A percentile compares a stretch with the other conserved stretches of the same genome.
Conservation (phyloP, 1,140 invertebrate genomes). For the Aporrectodea caliginosa region DNA sequence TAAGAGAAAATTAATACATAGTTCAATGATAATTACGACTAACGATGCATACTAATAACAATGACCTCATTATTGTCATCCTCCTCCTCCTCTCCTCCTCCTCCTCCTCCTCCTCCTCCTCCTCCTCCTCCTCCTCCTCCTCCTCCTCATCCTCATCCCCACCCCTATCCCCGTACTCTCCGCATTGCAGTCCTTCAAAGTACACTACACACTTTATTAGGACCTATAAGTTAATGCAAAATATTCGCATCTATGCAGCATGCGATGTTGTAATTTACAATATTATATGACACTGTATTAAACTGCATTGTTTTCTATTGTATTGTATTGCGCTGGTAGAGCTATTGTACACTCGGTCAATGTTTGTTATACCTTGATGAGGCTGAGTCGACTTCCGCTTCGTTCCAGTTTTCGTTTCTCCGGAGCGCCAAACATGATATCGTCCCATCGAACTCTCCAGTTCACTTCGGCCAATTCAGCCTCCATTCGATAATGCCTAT, state of each 20-base stretch:
- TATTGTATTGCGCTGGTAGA: neutral
- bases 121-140: too few species aligned
- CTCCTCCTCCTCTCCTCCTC: too few species aligned
- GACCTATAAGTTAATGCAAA: neutral
- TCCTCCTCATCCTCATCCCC: too few species aligned
- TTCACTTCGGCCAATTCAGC: constrained; percentile 91
- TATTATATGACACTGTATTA: neutral
- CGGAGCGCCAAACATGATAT: constrained; percentile 57
- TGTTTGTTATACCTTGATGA: constrained; percentile 44
- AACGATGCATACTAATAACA: too few species aligned
- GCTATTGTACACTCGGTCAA: neutral
- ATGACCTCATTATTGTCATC: too few species aligned
- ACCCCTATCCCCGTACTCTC: too few species aligned
- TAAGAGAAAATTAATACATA: too few species aligned
- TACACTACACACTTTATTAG: neutral
- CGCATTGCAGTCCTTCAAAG: too few species aligned
- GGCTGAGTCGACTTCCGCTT: constrained; percentile 53
- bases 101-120: too few species aligned
- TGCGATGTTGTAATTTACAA: neutral
- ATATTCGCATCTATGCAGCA: neutral
- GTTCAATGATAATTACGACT: too few species aligned
- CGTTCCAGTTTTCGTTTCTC: constrained; percentile 45
- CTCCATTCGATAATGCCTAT: constrained; percentile 84
- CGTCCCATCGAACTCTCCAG: constrained; percentile 84
- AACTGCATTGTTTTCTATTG: neutral